These are phyloP conservation scores for Paedocypris sp. DNA, from an alignment of 2,113 vertebrate genomes.

Conservation along the genomic window DNA sequence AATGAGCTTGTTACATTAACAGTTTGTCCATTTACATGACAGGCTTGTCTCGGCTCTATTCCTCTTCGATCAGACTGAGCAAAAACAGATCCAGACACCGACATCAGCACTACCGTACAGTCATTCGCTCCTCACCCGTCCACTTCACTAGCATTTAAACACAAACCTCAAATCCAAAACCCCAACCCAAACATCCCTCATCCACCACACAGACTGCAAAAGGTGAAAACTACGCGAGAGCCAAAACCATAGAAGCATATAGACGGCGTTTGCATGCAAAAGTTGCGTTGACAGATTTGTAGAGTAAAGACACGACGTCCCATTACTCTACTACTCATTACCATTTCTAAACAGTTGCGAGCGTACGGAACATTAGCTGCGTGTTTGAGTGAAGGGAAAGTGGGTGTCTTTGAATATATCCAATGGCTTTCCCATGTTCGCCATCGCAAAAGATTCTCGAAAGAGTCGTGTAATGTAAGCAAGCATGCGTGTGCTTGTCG, in stretches of 20 bases:
- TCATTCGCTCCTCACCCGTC: background rate
- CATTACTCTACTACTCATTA: conserved; percentile 24
- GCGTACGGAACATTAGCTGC: background rate
- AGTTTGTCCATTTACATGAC: no score
- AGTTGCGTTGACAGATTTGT: conserved; percentile 31
- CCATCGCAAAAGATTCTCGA: background rate
- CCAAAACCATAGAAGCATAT: conserved; percentile 15
- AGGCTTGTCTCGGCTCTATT: no score
- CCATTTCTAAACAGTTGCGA: conserved; percentile 24
- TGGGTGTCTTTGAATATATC: background rate
- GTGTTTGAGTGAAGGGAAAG: background rate
- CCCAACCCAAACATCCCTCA: no score
- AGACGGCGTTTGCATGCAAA: conserved; percentile 22
- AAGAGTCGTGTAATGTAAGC: background rate
- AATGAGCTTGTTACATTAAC: no score
- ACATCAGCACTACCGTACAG: background rate
- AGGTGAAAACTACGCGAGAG: background rate
- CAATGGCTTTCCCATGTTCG: background rate
- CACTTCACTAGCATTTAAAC: conserved; percentile 28
- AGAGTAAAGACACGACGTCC: conserved; percentile 8
- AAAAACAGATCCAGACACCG: background rate
- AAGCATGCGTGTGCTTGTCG: background rate
- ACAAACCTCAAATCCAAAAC: no score
- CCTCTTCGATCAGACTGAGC: background rate
- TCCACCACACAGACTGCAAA: no score